Evolutionary conservation across 2,888 invertebrate genomes (phyloP).

Genomic region (Salpingus planirostris): DNA sequence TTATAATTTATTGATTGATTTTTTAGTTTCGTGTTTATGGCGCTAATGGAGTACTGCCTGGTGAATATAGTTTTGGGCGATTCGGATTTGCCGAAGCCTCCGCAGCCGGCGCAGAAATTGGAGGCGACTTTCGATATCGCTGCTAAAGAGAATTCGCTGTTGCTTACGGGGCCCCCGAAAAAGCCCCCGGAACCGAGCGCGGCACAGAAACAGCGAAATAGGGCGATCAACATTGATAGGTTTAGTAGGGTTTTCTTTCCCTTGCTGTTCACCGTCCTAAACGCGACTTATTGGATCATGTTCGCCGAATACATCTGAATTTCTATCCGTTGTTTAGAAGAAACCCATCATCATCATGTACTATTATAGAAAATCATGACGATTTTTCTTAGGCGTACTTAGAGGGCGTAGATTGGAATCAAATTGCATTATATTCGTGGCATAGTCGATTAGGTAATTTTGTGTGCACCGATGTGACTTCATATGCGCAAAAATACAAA

Average conservation of each 20-base stretch:
- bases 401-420: neutral
- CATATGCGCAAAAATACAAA: too few species aligned
- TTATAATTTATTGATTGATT: conserved; percentile 13
- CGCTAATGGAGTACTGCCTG: conserved; percentile 85
- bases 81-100: conserved; percentile 52
- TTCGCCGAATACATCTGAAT: conserved; percentile 62
- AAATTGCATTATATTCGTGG: neutral
- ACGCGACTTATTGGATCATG: conserved; percentile 63
- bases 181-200: conserved; percentile 43
- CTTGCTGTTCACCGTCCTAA: conserved; percentile 57
- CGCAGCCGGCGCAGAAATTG: conserved; percentile 42
- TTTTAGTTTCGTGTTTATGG: conserved; percentile 80
- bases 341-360: too few species aligned
- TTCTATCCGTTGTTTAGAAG: neutral
- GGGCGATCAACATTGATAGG: conserved; percentile 62
- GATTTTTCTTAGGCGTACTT: neutral
- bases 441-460: neutral
- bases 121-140: conserved; percentile 48
- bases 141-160: conserved; percentile 40
- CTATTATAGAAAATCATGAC: neutral
- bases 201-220: conserved; percentile 52
- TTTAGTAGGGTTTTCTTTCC: conserved; percentile 64
- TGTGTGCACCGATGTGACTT: too few species aligned
- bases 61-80: conserved; percentile 79
- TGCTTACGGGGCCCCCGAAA: conserved; percentile 33